Percentiles rank a stretch among this genome's conserved stretches.
Conservation (phyloP, 2,888 invertebrate species). For the Scaptomyza tumidula region DNA sequence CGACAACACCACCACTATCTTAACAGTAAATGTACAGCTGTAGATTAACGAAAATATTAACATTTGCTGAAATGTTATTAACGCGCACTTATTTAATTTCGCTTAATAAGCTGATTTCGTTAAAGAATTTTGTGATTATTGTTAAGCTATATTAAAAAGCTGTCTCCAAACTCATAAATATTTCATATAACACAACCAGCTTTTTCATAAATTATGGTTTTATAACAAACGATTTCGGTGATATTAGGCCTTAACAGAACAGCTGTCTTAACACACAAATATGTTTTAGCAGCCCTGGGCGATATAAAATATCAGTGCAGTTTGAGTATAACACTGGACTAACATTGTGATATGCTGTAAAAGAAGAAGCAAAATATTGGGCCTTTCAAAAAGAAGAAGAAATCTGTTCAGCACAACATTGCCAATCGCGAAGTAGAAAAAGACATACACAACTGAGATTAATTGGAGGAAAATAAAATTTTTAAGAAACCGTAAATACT, state of each 20-base stretch:
- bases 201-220: background rate
- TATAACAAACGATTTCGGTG: background rate
- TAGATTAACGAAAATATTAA: background rate
- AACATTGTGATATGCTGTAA: constrained; percentile 15
- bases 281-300: background rate
- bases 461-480: constrained; percentile 41
- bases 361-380: constrained; percentile 29
- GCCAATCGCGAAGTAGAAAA: constrained; percentile 66
- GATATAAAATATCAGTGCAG: constrained; percentile 1
- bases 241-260: background rate
- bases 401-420: constrained; percentile 46
- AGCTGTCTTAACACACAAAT: background rate
- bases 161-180: too few species aligned
- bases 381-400: constrained; percentile 47
- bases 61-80: constrained; percentile 1
- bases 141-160: background rate
- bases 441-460: constrained; percentile 51
- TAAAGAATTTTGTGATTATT: background rate
- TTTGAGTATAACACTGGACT: constrained; percentile 36
- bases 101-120: background rate
- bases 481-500: constrained; percentile 24
- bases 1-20: background rate
- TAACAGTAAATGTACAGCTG: constrained; percentile 5
- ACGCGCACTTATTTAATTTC: background rate
- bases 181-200: background rate